These are phyloP conservation scores for Lasiommata megera DNA, from an alignment of 2,888 invertebrate species.

Conservation along the genomic window DNA sequence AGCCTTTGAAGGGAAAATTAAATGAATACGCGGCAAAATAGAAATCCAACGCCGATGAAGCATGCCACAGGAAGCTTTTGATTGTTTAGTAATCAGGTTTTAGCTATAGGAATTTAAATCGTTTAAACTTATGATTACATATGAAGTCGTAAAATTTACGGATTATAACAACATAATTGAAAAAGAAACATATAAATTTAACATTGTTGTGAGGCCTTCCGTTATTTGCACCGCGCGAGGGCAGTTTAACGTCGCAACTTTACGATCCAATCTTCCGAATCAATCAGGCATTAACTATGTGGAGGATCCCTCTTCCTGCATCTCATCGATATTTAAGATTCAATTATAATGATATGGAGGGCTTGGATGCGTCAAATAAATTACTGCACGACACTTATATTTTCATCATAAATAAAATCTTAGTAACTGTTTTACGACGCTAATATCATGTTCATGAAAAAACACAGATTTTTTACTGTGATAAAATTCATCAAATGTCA, in stretches of 20 bases:
- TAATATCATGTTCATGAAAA: neutral
- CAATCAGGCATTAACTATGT: constrained; percentile 12
- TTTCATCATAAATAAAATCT: constrained; percentile 1
- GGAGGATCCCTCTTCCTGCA: constrained; percentile 2
- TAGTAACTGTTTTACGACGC: neutral
- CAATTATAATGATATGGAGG: constrained; percentile 47
- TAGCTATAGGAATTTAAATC: too few species aligned
- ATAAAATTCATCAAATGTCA: too few species aligned
- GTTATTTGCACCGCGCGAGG: constrained; percentile 2
- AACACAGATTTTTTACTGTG: too few species aligned
- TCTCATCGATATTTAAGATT: constrained; percentile 20
- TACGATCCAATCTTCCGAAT: constrained; percentile 16
- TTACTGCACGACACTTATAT: constrained; percentile 48
- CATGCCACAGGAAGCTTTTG: too few species aligned
- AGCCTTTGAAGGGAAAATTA: too few species aligned
- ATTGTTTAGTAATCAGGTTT: too few species aligned
- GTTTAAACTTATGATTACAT: too few species aligned
- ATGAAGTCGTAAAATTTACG: neutral
- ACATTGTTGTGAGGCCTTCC: neutral
- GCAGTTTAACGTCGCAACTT: constrained; percentile 11
- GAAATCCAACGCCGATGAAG: too few species aligned
- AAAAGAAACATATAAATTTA: neutral
- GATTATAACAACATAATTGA: constrained; percentile 2
- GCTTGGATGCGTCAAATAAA: constrained; percentile 27
- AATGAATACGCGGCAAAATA: too few species aligned